Conservation (phyloP, 2,113 vertebrate species). For the Sterrhoptilus dennistouni region DNA sequence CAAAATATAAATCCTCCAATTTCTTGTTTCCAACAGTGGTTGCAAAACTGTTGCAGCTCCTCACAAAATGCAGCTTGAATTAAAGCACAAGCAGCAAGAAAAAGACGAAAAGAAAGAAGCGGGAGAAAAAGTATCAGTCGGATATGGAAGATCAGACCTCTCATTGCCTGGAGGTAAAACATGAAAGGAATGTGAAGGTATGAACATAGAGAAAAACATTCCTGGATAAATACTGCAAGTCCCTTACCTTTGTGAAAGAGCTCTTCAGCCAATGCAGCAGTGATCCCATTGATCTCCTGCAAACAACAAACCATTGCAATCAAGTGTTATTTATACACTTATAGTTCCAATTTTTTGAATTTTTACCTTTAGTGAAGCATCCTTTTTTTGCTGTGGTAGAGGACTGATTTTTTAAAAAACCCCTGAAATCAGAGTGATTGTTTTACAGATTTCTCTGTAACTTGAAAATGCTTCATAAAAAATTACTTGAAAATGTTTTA, state of each 20-base stretch:
- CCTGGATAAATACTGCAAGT: neutral
- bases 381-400: no score
- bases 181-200: neutral
- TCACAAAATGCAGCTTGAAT: neutral
- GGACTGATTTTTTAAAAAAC: neutral
- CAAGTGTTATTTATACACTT: neutral
- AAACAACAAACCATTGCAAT: neutral
- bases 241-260: constrained; percentile 92
- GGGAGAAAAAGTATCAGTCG: neutral
- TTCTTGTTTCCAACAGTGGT: neutral
- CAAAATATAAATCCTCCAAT: neutral
- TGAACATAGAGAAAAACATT: neutral
- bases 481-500: neutral
- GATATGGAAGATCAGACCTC: neutral
- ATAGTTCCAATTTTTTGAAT: neutral
- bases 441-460: neutral
- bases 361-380: neutral
- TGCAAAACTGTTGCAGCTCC: neutral
- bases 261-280: constrained; percentile 91
- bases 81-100: neutral
- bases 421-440: neutral
- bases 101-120: neutral
- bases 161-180: neutral
- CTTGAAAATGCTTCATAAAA: neutral
- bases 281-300: constrained; percentile 94